Evolutionary conservation across 2,797 vertebrate genomes (phyloP).

Genomic region (Myiotriccus ornatus): DNA sequence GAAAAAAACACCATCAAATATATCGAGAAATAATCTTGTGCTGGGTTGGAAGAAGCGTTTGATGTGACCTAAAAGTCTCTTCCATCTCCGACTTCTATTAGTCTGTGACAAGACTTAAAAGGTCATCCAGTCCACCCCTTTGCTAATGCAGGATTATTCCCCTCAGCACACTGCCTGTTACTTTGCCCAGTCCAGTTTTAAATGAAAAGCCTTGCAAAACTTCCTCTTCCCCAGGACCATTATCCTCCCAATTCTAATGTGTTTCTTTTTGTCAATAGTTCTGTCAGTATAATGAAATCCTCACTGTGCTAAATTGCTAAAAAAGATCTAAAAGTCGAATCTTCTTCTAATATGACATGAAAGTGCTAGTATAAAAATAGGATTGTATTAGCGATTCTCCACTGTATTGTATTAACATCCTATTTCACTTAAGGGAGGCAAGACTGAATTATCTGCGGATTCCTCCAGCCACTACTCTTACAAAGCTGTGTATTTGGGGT

Average conservation of each 20-base stretch:
- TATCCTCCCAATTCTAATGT: constrained; percentile 65
- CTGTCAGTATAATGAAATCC: constrained; percentile 75
- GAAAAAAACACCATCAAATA: constrained; percentile 2
- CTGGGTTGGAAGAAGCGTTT: constrained; percentile 24
- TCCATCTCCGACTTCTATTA: constrained; percentile 57
- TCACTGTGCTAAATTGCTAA: constrained; percentile 70
- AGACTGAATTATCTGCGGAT: constrained; percentile 63
- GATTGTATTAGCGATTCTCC: constrained; percentile 63
- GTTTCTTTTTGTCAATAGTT: constrained; percentile 67
- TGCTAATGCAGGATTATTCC: constrained; percentile 58
- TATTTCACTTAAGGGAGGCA: constrained; percentile 61
- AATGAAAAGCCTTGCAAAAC: constrained; percentile 68
- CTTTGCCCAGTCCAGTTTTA: constrained; percentile 64
- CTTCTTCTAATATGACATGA: constrained; percentile 68
- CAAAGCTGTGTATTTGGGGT: constrained; percentile 60
- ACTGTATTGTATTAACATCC: constrained; percentile 69
- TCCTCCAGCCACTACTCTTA: constrained; percentile 55
- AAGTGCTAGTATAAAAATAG: constrained; percentile 63
- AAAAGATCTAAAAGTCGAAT: constrained; percentile 74
- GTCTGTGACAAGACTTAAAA: constrained; percentile 64
- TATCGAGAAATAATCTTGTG: constrained; percentile 46
- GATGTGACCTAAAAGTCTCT: constrained; percentile 63
- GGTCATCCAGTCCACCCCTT: constrained; percentile 54
- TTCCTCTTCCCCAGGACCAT: constrained; percentile 60
- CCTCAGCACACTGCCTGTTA: constrained; percentile 43